Evolutionary conservation across 2,113 vertebrate species (phyloP).

Genomic region (Silurus glanis): DNA sequence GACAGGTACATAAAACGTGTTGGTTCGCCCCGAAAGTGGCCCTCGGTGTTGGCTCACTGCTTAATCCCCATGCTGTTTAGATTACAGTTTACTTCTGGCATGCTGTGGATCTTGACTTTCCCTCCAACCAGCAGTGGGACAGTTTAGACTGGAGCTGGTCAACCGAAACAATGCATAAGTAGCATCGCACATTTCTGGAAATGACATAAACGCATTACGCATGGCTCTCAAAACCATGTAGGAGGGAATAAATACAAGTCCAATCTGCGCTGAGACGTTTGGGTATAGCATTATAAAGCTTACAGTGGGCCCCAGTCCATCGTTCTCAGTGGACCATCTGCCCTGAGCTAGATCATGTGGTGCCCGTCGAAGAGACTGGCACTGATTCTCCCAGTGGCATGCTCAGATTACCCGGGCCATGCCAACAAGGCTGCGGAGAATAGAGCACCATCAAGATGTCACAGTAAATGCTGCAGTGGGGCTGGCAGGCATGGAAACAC

Average conservation of each 20-base stretch:
- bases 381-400: conserved; percentile 61
- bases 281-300: conserved; percentile 20
- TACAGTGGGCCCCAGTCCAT: conserved; percentile 27
- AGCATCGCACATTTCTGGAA: conserved; percentile 33
- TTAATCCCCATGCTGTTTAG: conserved; percentile 32
- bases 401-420: conserved; percentile 64
- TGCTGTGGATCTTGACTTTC: conserved; percentile 19
- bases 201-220: conserved; percentile 28
- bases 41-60: conserved; percentile 36
- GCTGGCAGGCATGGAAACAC: conserved; percentile 23
- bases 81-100: conserved; percentile 21
- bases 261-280: conserved; percentile 29
- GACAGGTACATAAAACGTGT: conserved; percentile 66
- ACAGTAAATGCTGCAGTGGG: conserved; percentile 47
- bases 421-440: conserved; percentile 60
- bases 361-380: conserved; percentile 59
- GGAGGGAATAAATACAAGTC: neutral
- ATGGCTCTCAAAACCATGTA: conserved; percentile 16
- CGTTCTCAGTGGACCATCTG: conserved; percentile 42
- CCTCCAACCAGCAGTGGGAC: conserved; percentile 6
- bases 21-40: conserved; percentile 56
- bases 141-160: conserved; percentile 31
- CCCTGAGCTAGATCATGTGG: conserved; percentile 54
- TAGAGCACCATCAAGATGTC: conserved; percentile 56
- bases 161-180: conserved; percentile 27